phyloP scores from a whole-genome alignment of 2,888 invertebrate species.

The Leucophenga maculata region DNA sequence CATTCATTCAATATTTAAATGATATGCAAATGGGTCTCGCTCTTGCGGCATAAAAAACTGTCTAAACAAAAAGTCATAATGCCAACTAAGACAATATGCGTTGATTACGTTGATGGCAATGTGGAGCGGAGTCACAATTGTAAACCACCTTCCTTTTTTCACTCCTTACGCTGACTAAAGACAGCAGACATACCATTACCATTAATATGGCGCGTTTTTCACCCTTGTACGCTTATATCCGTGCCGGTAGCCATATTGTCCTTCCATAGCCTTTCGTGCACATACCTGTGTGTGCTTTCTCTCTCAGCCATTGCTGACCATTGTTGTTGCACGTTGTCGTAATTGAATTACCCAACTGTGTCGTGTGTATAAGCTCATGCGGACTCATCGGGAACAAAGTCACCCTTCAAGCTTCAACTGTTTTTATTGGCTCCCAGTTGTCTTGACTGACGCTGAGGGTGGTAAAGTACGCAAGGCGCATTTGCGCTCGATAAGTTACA shows the following conservation, averaged over 20 bases:
- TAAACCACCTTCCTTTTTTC: constrained; percentile 43
- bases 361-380: constrained; percentile 54
- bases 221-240: neutral
- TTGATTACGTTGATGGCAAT: too few species aligned
- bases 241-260: constrained; percentile 3
- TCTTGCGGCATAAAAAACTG: neutral
- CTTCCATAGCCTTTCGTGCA: neutral
- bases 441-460: too few species aligned
- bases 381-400: constrained; percentile 57
- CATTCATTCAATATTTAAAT: neutral
- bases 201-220: constrained; percentile 7
- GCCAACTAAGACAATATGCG: neutral
- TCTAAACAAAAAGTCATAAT: constrained; percentile 21
- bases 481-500: too few species aligned
- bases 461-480: too few species aligned
- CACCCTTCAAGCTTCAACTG: constrained; percentile 64
- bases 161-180: constrained; percentile 37
- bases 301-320: neutral
- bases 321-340: constrained; percentile 30
- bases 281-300: neutral
- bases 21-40: constrained; percentile 3
- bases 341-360: constrained; percentile 52
- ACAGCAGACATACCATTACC: constrained; percentile 3
- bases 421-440: constrained; percentile 57
- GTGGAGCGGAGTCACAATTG: constrained; percentile 2